A percentile compares a stretch with the other conserved stretches of the same genome.
phyloP scores from a whole-genome alignment of 2,888 invertebrate species.

The Caradrina clavipalpis region DNA sequence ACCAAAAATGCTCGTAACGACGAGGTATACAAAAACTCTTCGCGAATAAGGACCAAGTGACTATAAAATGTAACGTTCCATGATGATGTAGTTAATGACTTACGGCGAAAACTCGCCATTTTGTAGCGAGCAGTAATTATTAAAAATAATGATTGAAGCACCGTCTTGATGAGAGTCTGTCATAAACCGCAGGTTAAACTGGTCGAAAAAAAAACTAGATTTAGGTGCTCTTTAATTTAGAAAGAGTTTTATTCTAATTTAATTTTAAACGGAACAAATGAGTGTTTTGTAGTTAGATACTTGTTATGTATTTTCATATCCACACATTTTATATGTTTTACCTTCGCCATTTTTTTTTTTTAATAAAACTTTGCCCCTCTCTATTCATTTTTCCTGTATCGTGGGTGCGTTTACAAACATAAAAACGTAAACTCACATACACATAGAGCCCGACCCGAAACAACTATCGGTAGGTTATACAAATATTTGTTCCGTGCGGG shows the following conservation, averaged over 20 bases:
- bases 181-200: constrained; percentile 28
- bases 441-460: too few relatives aligned
- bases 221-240: background rate
- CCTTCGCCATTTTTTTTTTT: too few relatives aligned
- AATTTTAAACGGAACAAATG: background rate
- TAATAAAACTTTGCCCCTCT: too few relatives aligned
- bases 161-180: constrained; percentile 19
- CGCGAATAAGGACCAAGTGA: constrained; percentile 34
- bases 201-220: constrained; percentile 9
- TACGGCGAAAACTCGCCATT: constrained; percentile 45
- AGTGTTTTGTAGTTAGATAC: too few relatives aligned
- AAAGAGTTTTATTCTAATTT: background rate
- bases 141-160: constrained; percentile 40
- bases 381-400: too few relatives aligned
- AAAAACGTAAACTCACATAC: too few relatives aligned
- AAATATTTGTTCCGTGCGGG: too few relatives aligned
- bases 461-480: too few relatives aligned
- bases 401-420: too few relatives aligned
- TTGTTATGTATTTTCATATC: too few relatives aligned
- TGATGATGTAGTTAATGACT: constrained; percentile 42
- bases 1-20: constrained; percentile 18
- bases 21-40: constrained; percentile 28
- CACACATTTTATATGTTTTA: too few relatives aligned
- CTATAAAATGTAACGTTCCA: constrained; percentile 60
- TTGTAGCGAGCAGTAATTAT: constrained; percentile 31